Conservation (phyloP, 2,888 invertebrate genomes). For the Zygaena filipendulae region DNA sequence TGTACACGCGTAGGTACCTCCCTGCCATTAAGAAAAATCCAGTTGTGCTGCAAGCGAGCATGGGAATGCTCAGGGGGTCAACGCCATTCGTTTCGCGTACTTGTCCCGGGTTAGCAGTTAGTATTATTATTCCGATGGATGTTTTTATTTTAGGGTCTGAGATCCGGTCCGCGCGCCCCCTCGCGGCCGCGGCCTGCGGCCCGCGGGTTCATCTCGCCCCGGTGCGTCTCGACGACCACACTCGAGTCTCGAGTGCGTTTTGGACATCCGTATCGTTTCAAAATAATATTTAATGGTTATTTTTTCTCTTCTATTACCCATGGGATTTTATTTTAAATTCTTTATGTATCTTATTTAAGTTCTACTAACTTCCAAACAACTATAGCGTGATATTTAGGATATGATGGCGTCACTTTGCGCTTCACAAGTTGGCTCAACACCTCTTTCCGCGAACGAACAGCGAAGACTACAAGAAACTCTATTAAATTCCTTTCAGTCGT, state of each 20-base stretch:
- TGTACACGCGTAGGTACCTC: slow-evolving; percentile 43
- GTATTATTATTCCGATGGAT: slow-evolving; percentile 68
- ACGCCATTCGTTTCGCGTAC: slow-evolving; percentile 64
- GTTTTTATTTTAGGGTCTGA: slow-evolving; percentile 66
- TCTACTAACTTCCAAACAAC: too few species aligned
- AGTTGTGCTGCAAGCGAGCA: slow-evolving; percentile 49
- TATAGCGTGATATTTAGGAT: slow-evolving; percentile 19
- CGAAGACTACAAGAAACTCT: too few species aligned
- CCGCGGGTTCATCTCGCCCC: slow-evolving; percentile 15
- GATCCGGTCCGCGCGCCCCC: slow-evolving; percentile 64
- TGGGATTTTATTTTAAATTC: too few species aligned
- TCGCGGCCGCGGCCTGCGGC: slow-evolving; percentile 31
- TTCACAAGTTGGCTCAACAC: too few species aligned
- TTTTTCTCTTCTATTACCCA: too few species aligned
- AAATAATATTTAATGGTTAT: too few species aligned
- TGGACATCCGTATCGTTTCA: slow-evolving; percentile 18
- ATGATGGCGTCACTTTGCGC: slow-evolving; percentile 14
- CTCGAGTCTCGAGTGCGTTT: slow-evolving; percentile 21
- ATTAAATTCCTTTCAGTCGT: too few species aligned
- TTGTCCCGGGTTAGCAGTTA: slow-evolving; percentile 58
- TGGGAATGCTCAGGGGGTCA: slow-evolving; percentile 66
- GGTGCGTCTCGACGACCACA: too few species aligned
- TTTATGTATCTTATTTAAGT: too few species aligned
- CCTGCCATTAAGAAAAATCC: slow-evolving; percentile 58
- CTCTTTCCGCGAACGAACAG: too few species aligned